Base-by-base conservation (phyloP, 2,113 vertebrate genomes). In the Zingel zingel region DNA sequence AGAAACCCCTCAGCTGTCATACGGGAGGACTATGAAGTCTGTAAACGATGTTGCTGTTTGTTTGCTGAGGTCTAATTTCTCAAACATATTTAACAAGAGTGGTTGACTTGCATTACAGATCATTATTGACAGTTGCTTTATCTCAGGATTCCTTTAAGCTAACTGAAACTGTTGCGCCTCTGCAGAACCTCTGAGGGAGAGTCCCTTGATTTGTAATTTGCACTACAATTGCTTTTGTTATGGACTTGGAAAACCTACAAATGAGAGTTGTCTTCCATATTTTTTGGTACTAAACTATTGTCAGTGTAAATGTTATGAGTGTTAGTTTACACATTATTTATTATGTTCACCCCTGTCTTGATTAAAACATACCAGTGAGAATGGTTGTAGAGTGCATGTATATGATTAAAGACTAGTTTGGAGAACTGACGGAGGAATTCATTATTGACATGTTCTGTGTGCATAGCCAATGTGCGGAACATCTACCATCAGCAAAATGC, bases 121-220 rank as follows among this genome's bases (percentile, higher is more conserved):
- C 54, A 50, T 80, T 54, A 65, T 27, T 14, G 53, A 68, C 74
- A 57, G 68, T 81, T 89, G 50, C 57, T 88, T 89, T 84, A 83
- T 84, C 90, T 94, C 93, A 92, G 92, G 92, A 82, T 91, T 91
- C 53, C n/a, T 64, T 84, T 93, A 21, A 78, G 53, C 43, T 39
- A 75, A 72, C 19, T 59, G 64, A 81, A 57, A 83, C 70, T 86
- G 19, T 36, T 43, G 53, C 54, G 75, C 84, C 86, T 91, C 86
- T 66, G 54, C 74, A 88, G 69, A 87, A 85, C 85, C 79, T 86
- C 73, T 30, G 56, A 79, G 86, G 83, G 76, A 67, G 7, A 58
- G 45, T 11, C 66, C 84, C 84, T 83, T 51, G 0, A 39, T 76
- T 82, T 81, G 83, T 74, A 70, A 77, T 92, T 93, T 92, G 91